Conservation (phyloP, 2,888 invertebrate species). For the Eustalomyia histrio region DNA sequence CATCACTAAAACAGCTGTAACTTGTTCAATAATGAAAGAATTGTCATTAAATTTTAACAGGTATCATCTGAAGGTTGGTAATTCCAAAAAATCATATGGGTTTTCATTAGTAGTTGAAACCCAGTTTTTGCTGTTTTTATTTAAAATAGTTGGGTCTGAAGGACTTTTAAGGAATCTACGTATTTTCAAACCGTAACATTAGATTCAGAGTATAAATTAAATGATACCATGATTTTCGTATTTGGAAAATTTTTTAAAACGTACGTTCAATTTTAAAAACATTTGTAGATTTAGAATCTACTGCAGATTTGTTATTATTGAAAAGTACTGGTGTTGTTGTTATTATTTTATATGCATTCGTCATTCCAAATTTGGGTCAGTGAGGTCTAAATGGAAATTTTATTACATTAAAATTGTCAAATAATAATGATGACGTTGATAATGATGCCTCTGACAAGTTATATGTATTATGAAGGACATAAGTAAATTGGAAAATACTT, state of each 20-base stretch:
- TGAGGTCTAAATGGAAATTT: slow-evolving; percentile 61
- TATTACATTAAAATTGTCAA: slow-evolving; percentile 59
- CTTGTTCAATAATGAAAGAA: too few species aligned
- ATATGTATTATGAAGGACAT: slow-evolving; percentile 46
- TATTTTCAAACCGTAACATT: too few species aligned
- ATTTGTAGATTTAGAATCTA: background rate
- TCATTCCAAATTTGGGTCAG: slow-evolving; percentile 51
- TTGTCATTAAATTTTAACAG: too few species aligned
- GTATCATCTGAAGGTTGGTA: too few species aligned
- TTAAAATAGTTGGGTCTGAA: too few species aligned
- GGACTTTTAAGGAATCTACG: too few species aligned
- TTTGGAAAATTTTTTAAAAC: background rate
- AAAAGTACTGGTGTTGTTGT: slow-evolving; percentile 12
- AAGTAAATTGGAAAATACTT: background rate
- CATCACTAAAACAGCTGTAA: too few species aligned
- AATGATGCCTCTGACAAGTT: slow-evolving; percentile 40
- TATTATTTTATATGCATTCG: slow-evolving; percentile 20
- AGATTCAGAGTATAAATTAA: too few species aligned
- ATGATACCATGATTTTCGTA: too few species aligned
- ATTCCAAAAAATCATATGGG: too few species aligned
- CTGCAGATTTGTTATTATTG: slow-evolving; percentile 39
- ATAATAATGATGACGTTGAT: slow-evolving; percentile 27
- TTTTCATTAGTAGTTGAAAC: too few species aligned
- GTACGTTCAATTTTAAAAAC: background rate
- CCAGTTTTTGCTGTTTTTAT: too few species aligned